Base-by-base conservation (phyloP, 2,888 invertebrate genomes). In the Platynereis dumerilii region DNA sequence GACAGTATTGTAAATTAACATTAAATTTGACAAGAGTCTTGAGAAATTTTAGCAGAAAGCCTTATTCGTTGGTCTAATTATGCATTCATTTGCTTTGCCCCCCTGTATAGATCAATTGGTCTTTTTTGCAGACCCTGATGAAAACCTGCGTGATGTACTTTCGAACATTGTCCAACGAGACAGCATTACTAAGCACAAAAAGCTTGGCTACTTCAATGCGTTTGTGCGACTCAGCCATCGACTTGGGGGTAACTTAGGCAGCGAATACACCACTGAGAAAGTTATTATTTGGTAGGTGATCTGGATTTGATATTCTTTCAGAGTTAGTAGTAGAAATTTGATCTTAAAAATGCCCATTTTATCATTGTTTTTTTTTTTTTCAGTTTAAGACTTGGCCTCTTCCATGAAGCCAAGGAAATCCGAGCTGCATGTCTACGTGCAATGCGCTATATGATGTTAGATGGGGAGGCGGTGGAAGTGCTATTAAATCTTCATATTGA, bases 401-500 rank as follows among this genome's bases (percentile, higher is more conserved):
- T 94, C 62, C 91, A 94, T 84, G 92, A 94, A 74, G 91, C 92
- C 69, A 92, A 93, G 76, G 92, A 94, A 83, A 90, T 97, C 65
- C 88, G 96, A 79, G 93, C 95, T 71, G 94, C 93, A 63, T 91
- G 93, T 45, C 86, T 97, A 70, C 88, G 96, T 78, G 92, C 92
- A 60, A 88, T 96, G 68, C 89, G 96, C 72, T 93, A 96, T 85
- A 87, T 93, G 76, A 87, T 96, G 63, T 89, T 88, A 78, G 90
- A 89, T 73, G 90, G 91, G 78, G 89, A 90, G 80, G 92, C 94
- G 85, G 88, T 96, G 71, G 87, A 90, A 75, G 87, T 88, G 64
- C 90, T 96, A 75, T 91, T 93, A 82, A 89, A 89, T 74, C 86
- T 95, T 72, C 91, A 92, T 80, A 88, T 95, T 78, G 93, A 94